Evolutionary conservation across 1,140 invertebrate species (phyloP).

Genomic region (Pogonomyrmex californicus): DNA sequence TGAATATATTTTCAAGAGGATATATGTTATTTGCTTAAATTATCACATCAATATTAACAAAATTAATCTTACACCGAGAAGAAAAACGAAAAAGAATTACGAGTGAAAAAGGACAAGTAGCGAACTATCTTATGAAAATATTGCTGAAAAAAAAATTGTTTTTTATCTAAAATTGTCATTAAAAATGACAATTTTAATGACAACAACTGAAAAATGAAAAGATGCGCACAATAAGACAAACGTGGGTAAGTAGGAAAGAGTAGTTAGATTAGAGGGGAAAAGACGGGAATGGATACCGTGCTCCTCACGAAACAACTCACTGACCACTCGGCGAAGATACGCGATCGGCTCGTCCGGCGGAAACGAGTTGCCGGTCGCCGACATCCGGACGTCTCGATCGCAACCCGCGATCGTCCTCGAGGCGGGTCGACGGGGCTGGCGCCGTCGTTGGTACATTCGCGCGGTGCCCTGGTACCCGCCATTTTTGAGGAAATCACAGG

Average conservation of each 20-base stretch:
- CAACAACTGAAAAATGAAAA: slow-evolving; percentile 8
- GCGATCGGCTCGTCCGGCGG: slow-evolving; percentile 43
- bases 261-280: background rate
- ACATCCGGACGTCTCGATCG: background rate
- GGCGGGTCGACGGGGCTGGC: background rate
- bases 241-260: background rate
- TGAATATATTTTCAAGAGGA: background rate
- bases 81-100: background rate
- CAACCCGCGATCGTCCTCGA: slow-evolving; percentile 24
- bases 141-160: background rate
- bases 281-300: slow-evolving; percentile 19
- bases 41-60: background rate
- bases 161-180: background rate
- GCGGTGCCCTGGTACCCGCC: slow-evolving; percentile 71
- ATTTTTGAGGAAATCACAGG: slow-evolving; percentile 75
- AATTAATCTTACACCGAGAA: background rate
- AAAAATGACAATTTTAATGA: background rate
- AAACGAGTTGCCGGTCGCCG: slow-evolving; percentile 43
- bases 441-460: slow-evolving; percentile 26
- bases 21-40: background rate
- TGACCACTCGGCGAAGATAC: slow-evolving; percentile 24
- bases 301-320: slow-evolving; percentile 48
- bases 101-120: background rate
- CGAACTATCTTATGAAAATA: background rate
- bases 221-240: slow-evolving; percentile 1